These are phyloP conservation scores for Alitta virens DNA, from an alignment of 2,888 invertebrate genomes.

Conservation along the genomic window DNA sequence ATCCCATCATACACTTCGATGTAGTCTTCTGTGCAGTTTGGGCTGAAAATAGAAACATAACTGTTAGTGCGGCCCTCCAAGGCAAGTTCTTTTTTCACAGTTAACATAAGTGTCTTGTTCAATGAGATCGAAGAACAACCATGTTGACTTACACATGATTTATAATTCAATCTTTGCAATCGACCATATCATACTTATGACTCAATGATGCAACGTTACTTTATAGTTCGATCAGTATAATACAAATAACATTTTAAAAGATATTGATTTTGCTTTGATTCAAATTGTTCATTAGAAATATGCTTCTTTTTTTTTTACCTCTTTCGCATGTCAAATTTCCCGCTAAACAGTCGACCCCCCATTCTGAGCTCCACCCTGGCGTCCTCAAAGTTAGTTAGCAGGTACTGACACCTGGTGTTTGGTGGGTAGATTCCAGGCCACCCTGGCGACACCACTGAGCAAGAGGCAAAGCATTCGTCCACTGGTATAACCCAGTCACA, in stretches of 20 bases:
- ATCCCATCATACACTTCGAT: constrained; percentile 27
- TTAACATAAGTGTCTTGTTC: too few species aligned
- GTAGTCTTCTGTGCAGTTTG: constrained; percentile 23
- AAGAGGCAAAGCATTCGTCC: constrained; percentile 20
- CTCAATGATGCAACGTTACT: too few species aligned
- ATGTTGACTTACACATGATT: too few species aligned
- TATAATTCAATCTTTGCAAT: too few species aligned
- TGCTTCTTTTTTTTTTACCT: constrained; percentile 17
- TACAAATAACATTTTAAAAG: too few species aligned
- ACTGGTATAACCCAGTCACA: constrained; percentile 29
- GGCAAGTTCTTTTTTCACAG: too few species aligned
- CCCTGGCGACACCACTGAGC: constrained; percentile 25
- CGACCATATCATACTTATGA: too few species aligned
- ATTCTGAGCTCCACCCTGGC: constrained; percentile 22
- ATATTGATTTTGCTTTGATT: too few species aligned
- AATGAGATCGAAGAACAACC: too few species aligned
- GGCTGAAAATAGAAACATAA: constrained; percentile 18
- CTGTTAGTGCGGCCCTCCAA: too few species aligned
- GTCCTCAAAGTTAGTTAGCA: constrained; percentile 23
- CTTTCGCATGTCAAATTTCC: constrained; percentile 26
- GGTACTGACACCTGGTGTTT: constrained; percentile 25
- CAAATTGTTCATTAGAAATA: too few species aligned
- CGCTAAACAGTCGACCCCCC: constrained; percentile 18
- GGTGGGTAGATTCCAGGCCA: constrained; percentile 26
- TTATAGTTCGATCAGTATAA: too few species aligned